A percentile compares a stretch with the other conserved stretches of the same genome.
Conservation (phyloP, 2,888 invertebrate species). For the Dryomyza anilis region DNA sequence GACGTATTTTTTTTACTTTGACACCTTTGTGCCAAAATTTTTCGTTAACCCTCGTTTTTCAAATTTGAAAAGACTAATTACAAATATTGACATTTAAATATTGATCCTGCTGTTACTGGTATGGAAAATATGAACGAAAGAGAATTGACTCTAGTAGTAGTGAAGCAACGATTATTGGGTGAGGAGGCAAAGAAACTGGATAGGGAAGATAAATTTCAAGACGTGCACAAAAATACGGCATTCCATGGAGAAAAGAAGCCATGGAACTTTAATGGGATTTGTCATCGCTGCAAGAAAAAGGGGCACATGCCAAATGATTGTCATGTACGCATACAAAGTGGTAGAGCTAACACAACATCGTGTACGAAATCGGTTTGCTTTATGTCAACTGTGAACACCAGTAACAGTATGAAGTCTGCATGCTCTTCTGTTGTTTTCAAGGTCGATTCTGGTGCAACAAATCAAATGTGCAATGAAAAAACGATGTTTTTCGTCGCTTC, state of each 20-base stretch:
- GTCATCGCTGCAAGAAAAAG: constrained; percentile 10
- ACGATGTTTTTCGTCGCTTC: no score
- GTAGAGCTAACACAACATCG: not conserved
- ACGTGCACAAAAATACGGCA: no score
- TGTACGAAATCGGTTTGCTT: constrained; percentile 9
- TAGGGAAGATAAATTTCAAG: not conserved
- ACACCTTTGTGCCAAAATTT: no score
- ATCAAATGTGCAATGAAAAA: not conserved
- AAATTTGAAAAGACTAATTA: no score
- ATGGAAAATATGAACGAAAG: no score
- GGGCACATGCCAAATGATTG: constrained; percentile 3
- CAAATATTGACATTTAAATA: no score
- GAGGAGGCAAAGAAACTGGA: constrained; percentile 9
- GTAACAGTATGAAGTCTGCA: not conserved
- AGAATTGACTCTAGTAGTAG: not conserved
- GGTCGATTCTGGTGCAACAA: not conserved
- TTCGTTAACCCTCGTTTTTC: no score
- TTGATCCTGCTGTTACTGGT: constrained; percentile 15
- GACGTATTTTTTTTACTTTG: no score
- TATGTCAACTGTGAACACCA: not conserved
- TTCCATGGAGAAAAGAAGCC: constrained; percentile 16
- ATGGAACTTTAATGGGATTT: constrained; percentile 7
- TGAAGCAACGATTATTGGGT: constrained; percentile 8
- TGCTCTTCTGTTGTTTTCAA: no score
- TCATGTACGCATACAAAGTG: not conserved